A percentile compares a stretch with the other conserved stretches of the same genome.
phyloP scores from a whole-genome alignment of 2,888 invertebrate genomes.

The Hecatera dysodea region DNA sequence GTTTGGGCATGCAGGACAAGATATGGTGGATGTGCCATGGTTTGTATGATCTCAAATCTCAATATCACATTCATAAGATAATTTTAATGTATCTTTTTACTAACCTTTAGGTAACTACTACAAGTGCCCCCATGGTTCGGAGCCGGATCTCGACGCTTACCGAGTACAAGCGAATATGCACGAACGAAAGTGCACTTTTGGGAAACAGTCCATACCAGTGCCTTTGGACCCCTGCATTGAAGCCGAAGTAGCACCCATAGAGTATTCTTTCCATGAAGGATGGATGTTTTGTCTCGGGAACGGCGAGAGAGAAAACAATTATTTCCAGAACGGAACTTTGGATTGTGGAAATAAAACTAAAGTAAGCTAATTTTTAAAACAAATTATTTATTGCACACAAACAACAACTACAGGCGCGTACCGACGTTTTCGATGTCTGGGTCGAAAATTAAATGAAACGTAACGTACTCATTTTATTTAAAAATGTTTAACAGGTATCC shows the following conservation, averaged over 20 bases:
- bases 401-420: background rate
- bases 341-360: slow-evolving; percentile 88
- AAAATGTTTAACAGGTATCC: slow-evolving; percentile 72
- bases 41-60: background rate
- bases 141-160: slow-evolving; percentile 85
- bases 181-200: slow-evolving; percentile 84
- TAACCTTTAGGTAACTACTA: slow-evolving; percentile 80
- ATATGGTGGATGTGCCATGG: background rate
- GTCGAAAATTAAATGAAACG: background rate
- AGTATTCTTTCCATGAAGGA: slow-evolving; percentile 87
- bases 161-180: slow-evolving; percentile 86
- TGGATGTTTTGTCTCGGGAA: slow-evolving; percentile 89
- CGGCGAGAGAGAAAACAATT: slow-evolving; percentile 87
- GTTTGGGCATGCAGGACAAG: background rate
- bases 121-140: slow-evolving; percentile 83
- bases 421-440: background rate
- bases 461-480: background rate
- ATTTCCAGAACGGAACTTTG: slow-evolving; percentile 86
- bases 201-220: slow-evolving; percentile 77
- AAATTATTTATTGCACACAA: background rate
- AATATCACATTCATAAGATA: background rate
- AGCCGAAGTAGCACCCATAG: slow-evolving; percentile 87
- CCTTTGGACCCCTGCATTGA: slow-evolving; percentile 86
- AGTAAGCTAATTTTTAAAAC: slow-evolving; percentile 66
- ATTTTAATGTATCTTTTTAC: background rate